A percentile compares a stretch with the other conserved stretches of the same genome.
phyloP scores from a whole-genome alignment of 2,113 vertebrate genomes.

The Microtus montanus region DNA sequence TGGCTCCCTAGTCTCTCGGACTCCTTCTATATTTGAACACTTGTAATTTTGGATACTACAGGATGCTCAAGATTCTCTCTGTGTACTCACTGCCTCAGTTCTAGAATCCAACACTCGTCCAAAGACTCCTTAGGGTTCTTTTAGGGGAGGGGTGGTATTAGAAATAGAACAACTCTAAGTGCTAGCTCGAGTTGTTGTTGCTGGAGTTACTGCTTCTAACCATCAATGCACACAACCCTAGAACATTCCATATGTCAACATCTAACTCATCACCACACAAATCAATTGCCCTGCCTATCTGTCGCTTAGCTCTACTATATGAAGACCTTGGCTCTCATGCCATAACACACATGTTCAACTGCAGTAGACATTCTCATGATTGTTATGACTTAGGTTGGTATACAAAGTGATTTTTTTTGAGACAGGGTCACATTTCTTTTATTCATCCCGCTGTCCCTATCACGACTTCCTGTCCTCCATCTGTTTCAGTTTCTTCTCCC shows the following conservation, averaged over 20 bases:
- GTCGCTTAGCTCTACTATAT: not conserved
- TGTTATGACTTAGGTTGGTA: not conserved
- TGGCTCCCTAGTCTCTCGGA: not conserved
- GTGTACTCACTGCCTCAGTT: not conserved
- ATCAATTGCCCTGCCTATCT: constrained; percentile 2
- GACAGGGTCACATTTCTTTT: too few species aligned
- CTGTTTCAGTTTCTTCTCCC: not conserved
- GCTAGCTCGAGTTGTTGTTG: not conserved
- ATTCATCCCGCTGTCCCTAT: not conserved
- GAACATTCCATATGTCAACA: not conserved
- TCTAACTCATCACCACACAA: not conserved
- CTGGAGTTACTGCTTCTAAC: not conserved
- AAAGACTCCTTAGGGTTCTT: not conserved
- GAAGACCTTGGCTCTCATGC: not conserved
- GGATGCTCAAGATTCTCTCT: not conserved
- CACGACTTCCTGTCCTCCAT: not conserved
- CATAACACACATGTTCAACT: not conserved
- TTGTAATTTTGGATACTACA: not conserved
- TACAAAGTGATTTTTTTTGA: not conserved
- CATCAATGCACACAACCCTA: not conserved
- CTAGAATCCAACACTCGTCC: constrained; percentile 21
- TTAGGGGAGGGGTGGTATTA: not conserved
- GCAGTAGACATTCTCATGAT: not conserved
- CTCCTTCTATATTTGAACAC: not conserved
- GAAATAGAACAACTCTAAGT: constrained; percentile 1